Base-by-base conservation (phyloP, 2,888 invertebrate genomes). In the Dolichomitus sp. region DNA sequence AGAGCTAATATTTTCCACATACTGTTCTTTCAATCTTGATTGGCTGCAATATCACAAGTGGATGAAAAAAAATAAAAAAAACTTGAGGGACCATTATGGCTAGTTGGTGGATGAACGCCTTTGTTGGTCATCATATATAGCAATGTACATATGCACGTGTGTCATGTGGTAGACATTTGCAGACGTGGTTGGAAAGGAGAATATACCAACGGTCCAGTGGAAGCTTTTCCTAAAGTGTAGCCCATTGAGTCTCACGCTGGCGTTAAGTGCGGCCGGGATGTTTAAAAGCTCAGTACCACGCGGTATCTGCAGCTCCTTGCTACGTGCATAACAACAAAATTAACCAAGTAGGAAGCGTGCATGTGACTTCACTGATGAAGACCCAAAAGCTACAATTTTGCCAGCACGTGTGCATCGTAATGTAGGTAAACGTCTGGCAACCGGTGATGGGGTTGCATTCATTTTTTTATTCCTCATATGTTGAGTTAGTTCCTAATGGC, bases 211-310 rank as follows among this genome's bases (percentile, higher is more conserved):
- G 17, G 2, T 17, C 4, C 14, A 14, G 59, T 59, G 59, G 54
- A 11, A 76, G 68, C 50, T 27, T 6, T 50, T 66, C 27, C n/a
- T 54, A 27, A 66, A 40, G 37, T 42, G 23, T 33, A 77, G 61
- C 48, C 69, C 69, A 77, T 77, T 77, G 52, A 77, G 77, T 63
- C 17, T 52, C 52, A 70, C 50, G 40, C 30, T 30, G 40, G 30
- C 61, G 77, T 57, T 70, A 77, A 77, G 77, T 77, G 69, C 69
- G 42, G 42, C 40, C 59, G 48, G 27, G 45, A n/a, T 66, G 37
- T 19, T 63, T 48, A 69, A 77, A 69, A 77, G 69, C 77, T 69
- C 40, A 52, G 17, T 61, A 70, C 5, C 14, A 61, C 50, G 37
- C 61, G 27, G 23, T 50, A 66, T 50, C 42, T 45, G 42, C 11